Conservation (phyloP, 2,888 invertebrate species). For the Tolmerus cingulatus region DNA sequence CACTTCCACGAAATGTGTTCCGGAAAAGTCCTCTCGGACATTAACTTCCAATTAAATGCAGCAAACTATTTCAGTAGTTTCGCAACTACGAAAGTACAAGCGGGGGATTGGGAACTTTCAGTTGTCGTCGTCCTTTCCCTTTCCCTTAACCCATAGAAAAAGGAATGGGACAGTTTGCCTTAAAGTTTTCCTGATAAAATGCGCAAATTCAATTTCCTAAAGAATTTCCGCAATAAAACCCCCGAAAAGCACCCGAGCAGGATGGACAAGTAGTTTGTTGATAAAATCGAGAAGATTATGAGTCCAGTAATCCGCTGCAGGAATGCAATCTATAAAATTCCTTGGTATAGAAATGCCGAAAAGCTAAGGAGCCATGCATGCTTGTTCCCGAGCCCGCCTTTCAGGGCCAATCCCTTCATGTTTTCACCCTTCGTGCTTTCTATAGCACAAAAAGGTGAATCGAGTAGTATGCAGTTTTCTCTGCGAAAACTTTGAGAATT, state of each 20-base stretch:
- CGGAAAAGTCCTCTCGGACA: neutral
- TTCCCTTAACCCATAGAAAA: neutral
- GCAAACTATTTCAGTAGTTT: neutral
- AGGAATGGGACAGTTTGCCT: neutral
- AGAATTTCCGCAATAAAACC: neutral
- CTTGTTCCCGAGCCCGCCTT: neutral
- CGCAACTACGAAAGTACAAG: neutral
- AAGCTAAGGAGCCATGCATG: neutral
- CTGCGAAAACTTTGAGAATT: slow-evolving; percentile 1
- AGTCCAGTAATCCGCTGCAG: neutral
- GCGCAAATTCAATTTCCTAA: neutral
- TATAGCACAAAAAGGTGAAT: slow-evolving; percentile 14
- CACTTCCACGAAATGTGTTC: neutral
- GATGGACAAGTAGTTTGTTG: slow-evolving; percentile 7
- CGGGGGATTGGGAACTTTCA: neutral
- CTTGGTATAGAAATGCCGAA: neutral
- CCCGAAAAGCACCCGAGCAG: neutral
- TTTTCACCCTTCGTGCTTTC: neutral
- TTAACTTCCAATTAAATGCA: neutral
- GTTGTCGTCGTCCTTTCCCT: neutral
- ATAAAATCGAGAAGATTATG: slow-evolving; percentile 17
- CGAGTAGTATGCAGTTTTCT: neutral
- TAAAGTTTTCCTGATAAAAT: slow-evolving; percentile 7
- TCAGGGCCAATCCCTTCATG: neutral
- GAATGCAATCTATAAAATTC: slow-evolving; percentile 20